Evolutionary conservation across 2,797 vertebrate genomes (phyloP).

Genomic region (Rhyacichthys aspro): DNA sequence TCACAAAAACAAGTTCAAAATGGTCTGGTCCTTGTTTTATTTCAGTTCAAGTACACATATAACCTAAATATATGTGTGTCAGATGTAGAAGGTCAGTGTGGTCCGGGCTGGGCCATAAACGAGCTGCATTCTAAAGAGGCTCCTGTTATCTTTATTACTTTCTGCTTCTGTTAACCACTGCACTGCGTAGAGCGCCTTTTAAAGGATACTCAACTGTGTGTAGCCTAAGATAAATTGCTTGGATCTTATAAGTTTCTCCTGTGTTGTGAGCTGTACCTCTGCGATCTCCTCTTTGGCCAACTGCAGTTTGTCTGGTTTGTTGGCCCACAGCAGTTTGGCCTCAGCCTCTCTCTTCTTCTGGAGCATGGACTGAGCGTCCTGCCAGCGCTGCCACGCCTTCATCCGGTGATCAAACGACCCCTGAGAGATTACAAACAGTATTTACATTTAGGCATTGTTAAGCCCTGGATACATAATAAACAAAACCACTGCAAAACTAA

Average conservation of each 20-base stretch:
- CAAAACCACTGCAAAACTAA: no score
- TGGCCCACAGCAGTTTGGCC: conserved; percentile 96
- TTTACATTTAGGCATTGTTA: not conserved
- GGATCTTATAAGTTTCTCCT: not conserved
- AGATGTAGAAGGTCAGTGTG: no score
- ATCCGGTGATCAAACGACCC: conserved; percentile 96
- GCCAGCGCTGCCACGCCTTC: conserved; percentile 98
- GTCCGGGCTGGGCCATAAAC: no score
- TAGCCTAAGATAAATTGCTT: no score
- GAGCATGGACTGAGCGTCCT: conserved; percentile 90
- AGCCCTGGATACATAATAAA: not conserved
- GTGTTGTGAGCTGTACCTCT: conserved; percentile 80
- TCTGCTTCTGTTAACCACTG: no score
- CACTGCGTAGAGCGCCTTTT: no score
- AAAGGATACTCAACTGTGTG: no score
- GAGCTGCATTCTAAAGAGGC: no score
- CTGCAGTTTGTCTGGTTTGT: conserved; percentile 97
- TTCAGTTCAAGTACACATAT: no score
- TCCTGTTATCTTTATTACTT: no score
- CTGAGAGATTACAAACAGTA: conserved; percentile 65
- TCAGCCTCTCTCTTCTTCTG: conserved; percentile 97
- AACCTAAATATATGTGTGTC: not conserved
- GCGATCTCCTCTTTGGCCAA: conserved; percentile 95
- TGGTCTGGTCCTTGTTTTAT: no score
- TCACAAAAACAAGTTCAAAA: no score